Evolutionary conservation across 2,888 invertebrate species (phyloP).

Genomic region (Drosophila mulleri): DNA sequence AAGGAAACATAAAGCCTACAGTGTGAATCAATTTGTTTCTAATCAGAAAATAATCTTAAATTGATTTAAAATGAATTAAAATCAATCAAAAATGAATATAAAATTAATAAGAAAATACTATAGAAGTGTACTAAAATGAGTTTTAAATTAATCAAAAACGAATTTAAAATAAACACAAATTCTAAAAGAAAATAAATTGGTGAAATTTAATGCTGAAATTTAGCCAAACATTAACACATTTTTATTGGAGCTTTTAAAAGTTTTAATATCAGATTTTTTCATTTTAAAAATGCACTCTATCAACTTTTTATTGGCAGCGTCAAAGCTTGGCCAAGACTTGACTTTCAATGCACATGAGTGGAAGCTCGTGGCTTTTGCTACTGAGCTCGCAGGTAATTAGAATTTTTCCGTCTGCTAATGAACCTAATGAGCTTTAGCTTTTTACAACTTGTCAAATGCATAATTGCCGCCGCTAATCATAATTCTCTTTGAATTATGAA

Average conservation of each 20-base stretch:
- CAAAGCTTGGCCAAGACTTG: background rate
- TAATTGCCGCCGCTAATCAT: background rate
- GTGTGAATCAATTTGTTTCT: too few species aligned
- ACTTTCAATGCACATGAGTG: background rate
- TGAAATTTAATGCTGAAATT: background rate
- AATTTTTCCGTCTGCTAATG: background rate
- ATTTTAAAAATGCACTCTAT: background rate
- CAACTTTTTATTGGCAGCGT: background rate
- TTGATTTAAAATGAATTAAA: background rate
- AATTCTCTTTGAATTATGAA: background rate
- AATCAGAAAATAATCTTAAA: too few species aligned
- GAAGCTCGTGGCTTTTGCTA: background rate
- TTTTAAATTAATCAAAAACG: background rate
- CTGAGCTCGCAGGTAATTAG: background rate
- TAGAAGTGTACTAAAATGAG: too few species aligned
- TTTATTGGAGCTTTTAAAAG: background rate
- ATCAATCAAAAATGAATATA: background rate
- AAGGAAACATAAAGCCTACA: too few species aligned
- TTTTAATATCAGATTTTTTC: too few species aligned
- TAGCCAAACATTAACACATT: background rate
- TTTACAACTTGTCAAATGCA: slow-evolving; percentile 6
- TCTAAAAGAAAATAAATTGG: background rate
- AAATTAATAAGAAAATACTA: too few species aligned
- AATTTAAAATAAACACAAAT: background rate
- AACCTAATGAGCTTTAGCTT: background rate